phyloP scores from a whole-genome alignment of 2,113 vertebrate genomes.

The Pagrus major region DNA sequence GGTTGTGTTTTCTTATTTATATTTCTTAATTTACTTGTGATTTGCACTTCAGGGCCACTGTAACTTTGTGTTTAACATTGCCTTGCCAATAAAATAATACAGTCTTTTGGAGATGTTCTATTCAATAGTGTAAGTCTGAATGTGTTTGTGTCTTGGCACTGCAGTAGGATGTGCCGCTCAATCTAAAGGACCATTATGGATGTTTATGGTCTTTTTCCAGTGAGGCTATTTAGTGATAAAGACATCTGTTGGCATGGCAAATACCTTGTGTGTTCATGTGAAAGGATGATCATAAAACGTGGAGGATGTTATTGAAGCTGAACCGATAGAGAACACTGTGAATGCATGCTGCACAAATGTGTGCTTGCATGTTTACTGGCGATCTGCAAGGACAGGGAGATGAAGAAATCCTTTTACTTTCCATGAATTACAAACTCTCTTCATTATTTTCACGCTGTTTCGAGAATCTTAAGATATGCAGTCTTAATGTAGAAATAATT shows the following conservation, averaged over 20 bases:
- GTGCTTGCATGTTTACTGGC: not conserved
- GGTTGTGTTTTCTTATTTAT: too few relatives aligned
- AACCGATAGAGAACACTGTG: not conserved
- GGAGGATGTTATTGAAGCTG: not conserved
- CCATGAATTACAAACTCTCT: too few relatives aligned
- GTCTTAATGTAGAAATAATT: not conserved
- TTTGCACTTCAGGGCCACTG: too few relatives aligned
- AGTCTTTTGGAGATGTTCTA: not conserved
- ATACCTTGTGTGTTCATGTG: not conserved
- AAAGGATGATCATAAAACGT: not conserved
- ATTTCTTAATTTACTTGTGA: too few relatives aligned
- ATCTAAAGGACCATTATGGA: not conserved
- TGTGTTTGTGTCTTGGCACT: not conserved
- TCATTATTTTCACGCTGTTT: not conserved
- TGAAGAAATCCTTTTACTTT: not conserved
- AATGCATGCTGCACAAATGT: not conserved
- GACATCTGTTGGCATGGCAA: not conserved
- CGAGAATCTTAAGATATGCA: not conserved
- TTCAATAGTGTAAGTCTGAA: not conserved
- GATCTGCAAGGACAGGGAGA: not conserved
- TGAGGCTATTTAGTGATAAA: not conserved
- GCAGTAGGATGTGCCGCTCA: not conserved
- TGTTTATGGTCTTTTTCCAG: not conserved
- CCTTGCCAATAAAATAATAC: not conserved
- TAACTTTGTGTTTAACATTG: not conserved